Conservation (phyloP, 2,113 vertebrate species). For the Passerina amoena region DNA sequence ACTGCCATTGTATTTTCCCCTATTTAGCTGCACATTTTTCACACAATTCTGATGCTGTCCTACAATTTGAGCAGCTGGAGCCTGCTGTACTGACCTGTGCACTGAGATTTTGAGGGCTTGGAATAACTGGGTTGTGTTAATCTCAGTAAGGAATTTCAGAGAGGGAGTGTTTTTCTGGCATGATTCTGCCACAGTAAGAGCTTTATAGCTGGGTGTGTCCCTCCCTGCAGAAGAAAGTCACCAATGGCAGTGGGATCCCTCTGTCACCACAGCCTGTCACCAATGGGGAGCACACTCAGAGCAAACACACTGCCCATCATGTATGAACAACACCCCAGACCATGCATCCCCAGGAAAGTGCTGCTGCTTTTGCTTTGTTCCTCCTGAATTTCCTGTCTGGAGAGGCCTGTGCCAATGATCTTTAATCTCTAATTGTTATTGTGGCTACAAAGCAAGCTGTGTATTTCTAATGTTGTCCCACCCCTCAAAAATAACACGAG, state of each 20-base stretch:
- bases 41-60: background rate
- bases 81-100: background rate
- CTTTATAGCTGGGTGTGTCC: background rate
- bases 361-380: background rate
- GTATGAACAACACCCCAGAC: background rate
- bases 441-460: background rate
- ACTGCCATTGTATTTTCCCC: background rate
- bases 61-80: background rate
- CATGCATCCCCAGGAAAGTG: background rate
- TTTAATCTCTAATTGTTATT: background rate
- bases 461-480: background rate
- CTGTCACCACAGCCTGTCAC: fast-evolving
- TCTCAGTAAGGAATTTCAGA: background rate
- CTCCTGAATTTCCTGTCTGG: background rate
- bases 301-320: background rate
- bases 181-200: background rate
- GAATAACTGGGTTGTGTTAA: background rate
- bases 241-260: background rate
- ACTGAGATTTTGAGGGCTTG: background rate
- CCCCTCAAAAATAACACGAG: fast-evolving
- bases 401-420: background rate
- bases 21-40: background rate
- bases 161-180: background rate
- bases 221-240: background rate
- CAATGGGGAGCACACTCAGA: fast-evolving